Base-by-base conservation (phyloP, 2,888 invertebrate genomes). In the Panzeria rudis region DNA sequence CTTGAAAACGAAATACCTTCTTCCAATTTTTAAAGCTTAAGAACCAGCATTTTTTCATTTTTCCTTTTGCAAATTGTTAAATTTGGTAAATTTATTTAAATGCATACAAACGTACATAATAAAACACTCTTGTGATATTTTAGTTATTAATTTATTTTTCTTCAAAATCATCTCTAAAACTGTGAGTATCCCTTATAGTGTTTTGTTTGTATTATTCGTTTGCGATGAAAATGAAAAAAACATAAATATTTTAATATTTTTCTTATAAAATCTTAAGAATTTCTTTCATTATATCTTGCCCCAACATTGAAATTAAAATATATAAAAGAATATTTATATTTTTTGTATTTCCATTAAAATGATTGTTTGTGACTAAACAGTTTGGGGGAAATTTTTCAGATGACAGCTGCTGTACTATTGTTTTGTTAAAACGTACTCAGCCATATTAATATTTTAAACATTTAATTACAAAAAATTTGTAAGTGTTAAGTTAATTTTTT, bases 341-440 rank as follows among this genome's bases (percentile, higher is more conserved):
- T 61, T 69, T 62, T 69, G 9, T 54, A 25, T 80, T 66, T 71
- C 71, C 80, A 84, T 84, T 84, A 76, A 32, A 80, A 72, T 80
- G 50, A 84, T 84, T 84, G 72, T 68, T 84, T 84, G 52, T 44
- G 2, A 11, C 2, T 11, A 7, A 66, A 59, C 1, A 38, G 47
- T 47, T 61, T 25, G 66, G 73, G 52, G n/a, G 56, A 59, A 38
- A 23, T 41, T 80, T 61, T 73, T 50, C 47, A 1, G 25, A 17
- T 69, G 69, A 61, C 61, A 50, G 50, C 41, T 41, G 17, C 50
- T 20, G 15, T 61, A 3, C 25, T 29, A 38, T 59, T 50, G 61
- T 50, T 35, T 66, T 41, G n/a, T 5, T 7, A 47, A 73, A 89
- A 90, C 90, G 89, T 90, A 89, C 89, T 89, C 89, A 88, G 87